Evolutionary conservation across 2,888 invertebrate genomes (phyloP), one percentile per base, ranked within the genome.

Genomic region (Acleris sparsana): DNA sequence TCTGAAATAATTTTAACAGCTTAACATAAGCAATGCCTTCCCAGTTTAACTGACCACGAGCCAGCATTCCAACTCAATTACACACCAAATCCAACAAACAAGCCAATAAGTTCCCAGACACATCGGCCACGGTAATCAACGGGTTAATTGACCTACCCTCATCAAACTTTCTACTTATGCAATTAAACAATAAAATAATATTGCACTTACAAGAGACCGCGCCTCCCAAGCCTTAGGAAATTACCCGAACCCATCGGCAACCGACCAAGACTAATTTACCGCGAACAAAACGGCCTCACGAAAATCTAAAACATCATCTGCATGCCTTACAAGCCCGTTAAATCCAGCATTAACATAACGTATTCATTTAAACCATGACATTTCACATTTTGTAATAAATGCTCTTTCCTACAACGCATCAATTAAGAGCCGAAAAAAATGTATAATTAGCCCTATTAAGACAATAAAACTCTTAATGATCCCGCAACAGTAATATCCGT

Each of bases 401-500:
- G 89, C 88, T 87, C 84, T 90, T 85, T 88, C 89, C 87, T 84
- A 86, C 87, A 79, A 85, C 85, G 88, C 89, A 87, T 92, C 92
- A 91, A 92, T 92, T 91, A 91, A 88, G 83, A 83, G 80, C 89
- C 92, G 89, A 91, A 91, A 92, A 90, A 92, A 92, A 92, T 89
- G 84, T 90, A 89, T 92, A 92, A 92, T 92, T 91, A 92, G 89
- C 80, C 89, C 88, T 90, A 92, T 92, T 91, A 92, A 92, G 89
- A 92, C 92, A 92, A 92, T 92, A 92, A 92, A 92, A 90, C 82
- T 89, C 89, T 90, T 92, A 91, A 92, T 92, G 92, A 92, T 89
- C 89, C 91, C 87, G 89, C 90, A 88, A 88, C 89, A 89, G 84
- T 89, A 88, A 89, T 88, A 86, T 88, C 87, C 87, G 89, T 90